Evolutionary conservation across 2,888 invertebrate species (phyloP), one percentile per base, ranked within the genome.

Genomic region (Polydrusus pterygomalis): DNA sequence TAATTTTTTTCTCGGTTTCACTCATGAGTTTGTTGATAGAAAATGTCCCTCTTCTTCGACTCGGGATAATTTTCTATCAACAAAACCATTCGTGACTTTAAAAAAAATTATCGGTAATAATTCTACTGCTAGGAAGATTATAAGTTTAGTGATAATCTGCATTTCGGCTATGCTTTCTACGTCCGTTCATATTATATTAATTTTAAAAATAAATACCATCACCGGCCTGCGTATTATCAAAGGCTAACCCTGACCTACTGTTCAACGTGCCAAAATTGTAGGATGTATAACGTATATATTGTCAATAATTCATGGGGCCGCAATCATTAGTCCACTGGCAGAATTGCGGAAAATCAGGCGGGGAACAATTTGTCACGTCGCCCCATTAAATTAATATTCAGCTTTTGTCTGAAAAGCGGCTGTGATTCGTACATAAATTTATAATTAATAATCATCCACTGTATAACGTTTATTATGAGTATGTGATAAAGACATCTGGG

Each of bases 271-370:
- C 54, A 54, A 56, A 64, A 70, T 49, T 47, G 54, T 63, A 30
- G 45, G 58, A 75, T 75, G 62, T 65, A 75, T 64, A 65, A 64
- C 38, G 70, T 67, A 75, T 67, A 75, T 65, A 67, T 49, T 43
- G 56, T 68, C 72, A 51, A 76, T 76, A 76, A 63, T 71, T 76
- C 64, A 76, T 76, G 30, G 20, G 65, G 47, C 71, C 71, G 40
- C n/a, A 30, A 64, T 64, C 54, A 54, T 71, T 71, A 71, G 62
- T 63, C 71, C 62, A 71, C 58, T 63, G 65, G 60, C 54, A 65
- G 65, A 68, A 70, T 58, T 75, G 70, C 67, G 70, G 75, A 65
- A 75, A 70, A 75, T 70, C 75, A 70, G 64, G 70, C 70, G 49
- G 60, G 40, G 47, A 20, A 56, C 74, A 74, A 74, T 74, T 70